These are phyloP conservation scores for Sebastes matsubarae DNA, from an alignment of 2,797 vertebrate species.

Conservation along the genomic window DNA sequence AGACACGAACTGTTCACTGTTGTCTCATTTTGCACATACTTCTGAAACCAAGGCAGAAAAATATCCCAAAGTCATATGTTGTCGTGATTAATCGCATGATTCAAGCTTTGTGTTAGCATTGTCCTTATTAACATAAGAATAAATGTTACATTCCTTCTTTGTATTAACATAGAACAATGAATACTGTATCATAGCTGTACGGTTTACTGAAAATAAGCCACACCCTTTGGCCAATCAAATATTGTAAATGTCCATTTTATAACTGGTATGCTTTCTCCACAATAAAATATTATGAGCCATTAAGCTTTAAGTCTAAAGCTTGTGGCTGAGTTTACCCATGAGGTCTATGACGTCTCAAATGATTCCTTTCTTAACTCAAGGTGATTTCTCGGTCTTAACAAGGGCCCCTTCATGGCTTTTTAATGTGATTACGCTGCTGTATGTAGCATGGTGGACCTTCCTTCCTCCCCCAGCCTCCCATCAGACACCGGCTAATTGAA, in stretches of 20 bases:
- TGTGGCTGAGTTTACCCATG: conserved; percentile 43
- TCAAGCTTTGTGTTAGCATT: background rate
- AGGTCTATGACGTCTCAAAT: conserved; percentile 51
- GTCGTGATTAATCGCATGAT: too few relatives aligned
- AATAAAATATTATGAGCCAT: conserved; percentile 19
- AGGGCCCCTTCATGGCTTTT: conserved; percentile 75
- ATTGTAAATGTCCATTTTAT: background rate
- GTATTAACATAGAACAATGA: background rate
- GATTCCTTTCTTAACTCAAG: conserved; percentile 65
- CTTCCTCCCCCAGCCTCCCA: conserved; percentile 70
- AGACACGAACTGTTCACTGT: background rate
- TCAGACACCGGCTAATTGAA: conserved; percentile 77
- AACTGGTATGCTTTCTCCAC: conserved; percentile 9
- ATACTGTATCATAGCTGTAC: background rate
- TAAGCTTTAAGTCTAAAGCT: conserved; percentile 17
- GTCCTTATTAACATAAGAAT: background rate
- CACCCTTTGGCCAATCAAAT: background rate
- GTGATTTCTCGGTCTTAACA: conserved; percentile 72
- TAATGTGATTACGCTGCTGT: conserved; percentile 76
- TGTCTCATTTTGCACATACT: background rate
- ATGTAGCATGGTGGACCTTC: conserved; percentile 54
- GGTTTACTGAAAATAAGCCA: conserved; percentile 2
- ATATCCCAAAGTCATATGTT: background rate
- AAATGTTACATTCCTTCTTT: background rate
- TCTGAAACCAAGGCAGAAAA: background rate